Conservation (phyloP, 2,888 invertebrate species). For the Pristionchus japonicus region DNA sequence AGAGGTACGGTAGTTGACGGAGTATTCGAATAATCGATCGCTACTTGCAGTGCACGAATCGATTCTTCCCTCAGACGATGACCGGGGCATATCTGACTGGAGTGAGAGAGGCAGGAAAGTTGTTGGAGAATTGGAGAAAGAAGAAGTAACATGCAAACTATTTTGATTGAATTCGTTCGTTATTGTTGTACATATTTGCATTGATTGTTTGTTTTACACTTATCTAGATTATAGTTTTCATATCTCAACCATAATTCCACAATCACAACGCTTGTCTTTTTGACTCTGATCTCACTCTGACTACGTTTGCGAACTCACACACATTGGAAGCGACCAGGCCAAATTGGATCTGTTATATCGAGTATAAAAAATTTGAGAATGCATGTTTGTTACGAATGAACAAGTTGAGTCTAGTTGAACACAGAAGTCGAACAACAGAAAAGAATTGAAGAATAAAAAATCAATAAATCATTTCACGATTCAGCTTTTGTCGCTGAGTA, state of each 20-base stretch:
- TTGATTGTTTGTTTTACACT: too few species aligned
- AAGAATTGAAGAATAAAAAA: neutral
- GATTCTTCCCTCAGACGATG: conserved; percentile 77
- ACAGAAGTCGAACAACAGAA: neutral
- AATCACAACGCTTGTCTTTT: neutral
- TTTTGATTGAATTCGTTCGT: too few species aligned
- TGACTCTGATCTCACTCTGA: conserved; percentile 7
- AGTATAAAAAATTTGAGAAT: neutral
- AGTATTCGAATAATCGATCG: neutral
- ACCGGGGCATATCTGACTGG: conserved; percentile 78
- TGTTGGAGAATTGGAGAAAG: conserved; percentile 51
- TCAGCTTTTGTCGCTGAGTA: neutral
- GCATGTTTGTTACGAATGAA: neutral
- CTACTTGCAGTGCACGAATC: conserved; percentile 76
- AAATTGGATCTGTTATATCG: conserved; percentile 11
- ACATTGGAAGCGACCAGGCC: neutral
- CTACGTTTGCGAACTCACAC: conserved; percentile 3
- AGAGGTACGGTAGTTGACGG: conserved; percentile 74
- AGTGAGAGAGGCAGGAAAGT: conserved; percentile 75
- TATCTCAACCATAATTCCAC: conserved; percentile 12
- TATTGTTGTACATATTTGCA: neutral
- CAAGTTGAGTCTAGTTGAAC: neutral
- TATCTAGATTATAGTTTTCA: neutral
- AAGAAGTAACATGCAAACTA: neutral
- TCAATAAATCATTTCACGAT: neutral